A percentile compares a stretch with the other conserved stretches of the same genome.
Conservation (phyloP, 2,797 vertebrate genomes). For the Clarias fuscus region DNA sequence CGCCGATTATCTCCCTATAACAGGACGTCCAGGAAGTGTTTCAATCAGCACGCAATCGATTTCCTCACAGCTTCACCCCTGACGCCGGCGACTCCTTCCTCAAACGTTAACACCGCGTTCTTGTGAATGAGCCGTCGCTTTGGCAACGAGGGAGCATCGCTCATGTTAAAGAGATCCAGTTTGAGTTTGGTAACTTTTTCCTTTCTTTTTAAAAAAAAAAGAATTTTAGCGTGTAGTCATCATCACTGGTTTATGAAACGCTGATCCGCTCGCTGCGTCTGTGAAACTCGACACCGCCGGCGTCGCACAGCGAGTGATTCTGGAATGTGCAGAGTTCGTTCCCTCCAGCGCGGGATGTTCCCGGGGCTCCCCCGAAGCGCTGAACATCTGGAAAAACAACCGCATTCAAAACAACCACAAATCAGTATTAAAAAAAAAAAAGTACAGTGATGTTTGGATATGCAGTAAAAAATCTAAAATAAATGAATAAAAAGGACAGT, state of each 20-base stretch:
- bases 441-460: too few relatives aligned
- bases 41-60: too few relatives aligned
- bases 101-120: background rate
- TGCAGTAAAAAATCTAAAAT: background rate
- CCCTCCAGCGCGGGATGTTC: constrained; percentile 27
- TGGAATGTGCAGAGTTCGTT: constrained; percentile 16
- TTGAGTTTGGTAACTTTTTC: too few relatives aligned
- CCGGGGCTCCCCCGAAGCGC: background rate
- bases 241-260: background rate
- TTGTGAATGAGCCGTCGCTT: background rate
- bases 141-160: background rate
- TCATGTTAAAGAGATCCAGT: too few relatives aligned
- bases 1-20: background rate
- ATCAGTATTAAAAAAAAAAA: background rate
- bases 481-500: too few relatives aligned
- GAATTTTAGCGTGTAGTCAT: background rate
- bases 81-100: background rate
- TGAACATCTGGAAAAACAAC: constrained; percentile 9
- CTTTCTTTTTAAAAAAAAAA: too few relatives aligned
- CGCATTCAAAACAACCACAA: background rate
- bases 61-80: background rate
- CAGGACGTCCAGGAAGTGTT: background rate
- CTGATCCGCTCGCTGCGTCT: background rate
- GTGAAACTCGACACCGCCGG: background rate
- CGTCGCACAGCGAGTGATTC: background rate